Evolutionary conservation across 2,888 invertebrate species (phyloP).

Genomic region (Orthonevra nobilis): DNA sequence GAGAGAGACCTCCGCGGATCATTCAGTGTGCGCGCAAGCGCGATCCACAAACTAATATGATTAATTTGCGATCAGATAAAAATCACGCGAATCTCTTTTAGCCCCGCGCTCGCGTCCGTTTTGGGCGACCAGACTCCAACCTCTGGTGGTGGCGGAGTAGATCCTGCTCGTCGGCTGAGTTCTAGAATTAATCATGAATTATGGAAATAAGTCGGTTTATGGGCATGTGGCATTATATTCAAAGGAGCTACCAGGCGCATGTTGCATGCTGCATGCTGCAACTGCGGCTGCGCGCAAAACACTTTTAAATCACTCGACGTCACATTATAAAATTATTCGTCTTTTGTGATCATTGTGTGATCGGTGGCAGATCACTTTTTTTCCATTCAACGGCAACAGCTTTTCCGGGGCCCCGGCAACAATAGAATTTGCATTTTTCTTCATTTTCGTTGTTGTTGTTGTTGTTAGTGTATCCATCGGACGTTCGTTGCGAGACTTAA

Average conservation of each 20-base stretch:
- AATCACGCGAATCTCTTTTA: conserved; percentile 69
- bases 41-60: conserved; percentile 70
- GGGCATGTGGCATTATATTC: conserved; percentile 69
- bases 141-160: conserved; percentile 10
- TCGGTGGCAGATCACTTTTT: conserved; percentile 67
- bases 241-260: conserved; percentile 51
- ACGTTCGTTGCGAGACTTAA: conserved; percentile 47
- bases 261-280: conserved; percentile 27
- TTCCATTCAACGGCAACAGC: conserved; percentile 39
- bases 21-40: conserved; percentile 66
- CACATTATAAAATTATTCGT: conserved; percentile 70
- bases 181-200: conserved; percentile 71
- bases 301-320: conserved; percentile 69
- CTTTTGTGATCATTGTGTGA: conserved; percentile 69
- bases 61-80: conserved; percentile 71
- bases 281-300: conserved; percentile 11
- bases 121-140: conserved; percentile 11
- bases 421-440: conserved; percentile 67
- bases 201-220: conserved; percentile 71
- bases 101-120: too few species aligned
- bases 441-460: too few species aligned
- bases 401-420: conserved; percentile 59
- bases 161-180: conserved; percentile 27
- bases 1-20: conserved; percentile 56
- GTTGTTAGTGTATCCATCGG: too few species aligned